A percentile compares a stretch with the other conserved stretches of the same genome.
Conservation (phyloP, 2,113 vertebrate species). For the Chamaetylas fuelleborni region DNA sequence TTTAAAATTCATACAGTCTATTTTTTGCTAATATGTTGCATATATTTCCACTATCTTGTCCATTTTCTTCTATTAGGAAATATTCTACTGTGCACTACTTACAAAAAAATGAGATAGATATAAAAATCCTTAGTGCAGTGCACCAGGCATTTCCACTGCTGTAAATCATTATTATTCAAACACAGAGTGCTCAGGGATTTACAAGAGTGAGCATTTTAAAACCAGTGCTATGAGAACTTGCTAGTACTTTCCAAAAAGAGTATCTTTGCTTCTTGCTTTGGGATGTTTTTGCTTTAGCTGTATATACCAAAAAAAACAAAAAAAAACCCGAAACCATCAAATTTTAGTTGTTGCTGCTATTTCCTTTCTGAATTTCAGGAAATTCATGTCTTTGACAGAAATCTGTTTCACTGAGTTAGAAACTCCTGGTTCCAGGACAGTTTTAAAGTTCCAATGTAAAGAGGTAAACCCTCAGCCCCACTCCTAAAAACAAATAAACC, state of each 20-base stretch:
- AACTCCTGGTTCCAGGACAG: not conserved
- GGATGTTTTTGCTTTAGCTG: not conserved
- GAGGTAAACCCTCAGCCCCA: not conserved
- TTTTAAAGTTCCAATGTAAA: not conserved
- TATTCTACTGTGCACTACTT: not conserved
- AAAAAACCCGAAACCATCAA: too few species aligned
- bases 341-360: not conserved
- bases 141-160: not conserved
- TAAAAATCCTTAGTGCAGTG: not conserved
- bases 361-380: not conserved
- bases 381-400: not conserved
- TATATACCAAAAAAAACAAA: not conserved
- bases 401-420: not conserved
- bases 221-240: rapidly evolving
- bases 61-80: not conserved
- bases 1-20: slow-evolving; percentile 14
- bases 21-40: not conserved
- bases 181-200: not conserved
- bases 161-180: not conserved
- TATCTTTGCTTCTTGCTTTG: not conserved
- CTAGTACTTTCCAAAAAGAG: not conserved
- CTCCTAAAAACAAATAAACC: not conserved
- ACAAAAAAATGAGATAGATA: not conserved
- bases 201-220: not conserved
- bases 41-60: not conserved